phyloP scores from a whole-genome alignment of 2,797 vertebrate species.

The Propithecus perrieri region DNA sequence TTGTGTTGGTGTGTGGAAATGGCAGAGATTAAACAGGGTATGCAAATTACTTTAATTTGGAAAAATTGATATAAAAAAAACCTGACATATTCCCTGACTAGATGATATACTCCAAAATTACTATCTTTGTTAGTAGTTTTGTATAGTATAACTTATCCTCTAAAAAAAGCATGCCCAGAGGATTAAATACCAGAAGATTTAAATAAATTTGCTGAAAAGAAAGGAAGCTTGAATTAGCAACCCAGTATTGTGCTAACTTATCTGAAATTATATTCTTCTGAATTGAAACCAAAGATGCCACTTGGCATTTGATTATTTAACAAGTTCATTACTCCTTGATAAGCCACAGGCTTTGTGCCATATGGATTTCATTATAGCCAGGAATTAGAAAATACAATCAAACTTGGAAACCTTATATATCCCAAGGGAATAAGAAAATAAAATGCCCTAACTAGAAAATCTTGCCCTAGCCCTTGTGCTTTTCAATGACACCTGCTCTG shows the following conservation, averaged over 20 bases:
- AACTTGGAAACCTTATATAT: slow-evolving; percentile 9
- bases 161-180: background rate
- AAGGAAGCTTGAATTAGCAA: slow-evolving; percentile 31
- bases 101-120: background rate
- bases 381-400: slow-evolving; percentile 12
- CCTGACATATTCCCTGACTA: background rate
- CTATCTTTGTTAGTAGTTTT: background rate
- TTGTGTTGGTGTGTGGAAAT: background rate
- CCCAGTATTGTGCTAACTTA: background rate
- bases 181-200: slow-evolving; percentile 21
- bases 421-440: slow-evolving; percentile 36
- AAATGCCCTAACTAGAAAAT: background rate
- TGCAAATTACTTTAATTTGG: background rate
- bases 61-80: background rate
- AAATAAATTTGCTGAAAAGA: slow-evolving; percentile 29
- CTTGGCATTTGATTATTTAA: slow-evolving; percentile 35
- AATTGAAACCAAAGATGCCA: background rate
- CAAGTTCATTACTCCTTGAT: slow-evolving; percentile 3
- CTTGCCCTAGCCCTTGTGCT: background rate
- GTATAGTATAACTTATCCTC: background rate
- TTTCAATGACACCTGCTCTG: background rate
- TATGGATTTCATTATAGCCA: slow-evolving; percentile 37
- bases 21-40: background rate
- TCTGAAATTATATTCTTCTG: slow-evolving; percentile 11
- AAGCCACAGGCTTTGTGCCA: background rate